phyloP scores from a whole-genome alignment of 2,888 invertebrate genomes.

The Drosophila acutilabella region DNA sequence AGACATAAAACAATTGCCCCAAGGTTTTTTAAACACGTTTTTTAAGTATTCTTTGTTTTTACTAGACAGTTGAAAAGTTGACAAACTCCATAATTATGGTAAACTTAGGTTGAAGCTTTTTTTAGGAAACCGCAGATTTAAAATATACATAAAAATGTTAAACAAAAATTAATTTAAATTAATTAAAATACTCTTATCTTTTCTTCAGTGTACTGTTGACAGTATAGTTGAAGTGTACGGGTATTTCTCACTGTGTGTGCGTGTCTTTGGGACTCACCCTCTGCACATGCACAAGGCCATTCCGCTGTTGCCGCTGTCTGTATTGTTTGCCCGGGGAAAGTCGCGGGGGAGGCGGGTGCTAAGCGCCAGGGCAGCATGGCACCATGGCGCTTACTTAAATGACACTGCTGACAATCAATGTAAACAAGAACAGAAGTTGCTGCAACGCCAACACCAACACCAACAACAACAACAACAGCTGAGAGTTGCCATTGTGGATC shows the following conservation, averaged over 20 bases:
- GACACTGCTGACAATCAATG: constrained; percentile 77
- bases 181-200: neutral
- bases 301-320: constrained; percentile 28
- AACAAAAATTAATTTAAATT: neutral
- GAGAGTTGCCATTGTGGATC: constrained; percentile 21
- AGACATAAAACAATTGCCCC: no score
- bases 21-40: no score
- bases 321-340: constrained; percentile 36
- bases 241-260: constrained; percentile 17
- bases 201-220: constrained; percentile 39
- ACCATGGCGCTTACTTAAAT: constrained; percentile 75
- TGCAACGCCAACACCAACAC: constrained; percentile 32
- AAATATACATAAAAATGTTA: no score
- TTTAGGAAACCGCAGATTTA: no score
- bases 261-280: constrained; percentile 36
- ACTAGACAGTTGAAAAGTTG: no score
- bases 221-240: constrained; percentile 47
- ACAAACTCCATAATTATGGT: no score
- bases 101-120: no score
- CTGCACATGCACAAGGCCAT: constrained; percentile 60
- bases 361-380: constrained; percentile 53
- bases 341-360: constrained; percentile 26
- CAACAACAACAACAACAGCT: constrained; percentile 21
- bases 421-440: constrained; percentile 62
- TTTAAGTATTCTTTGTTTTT: no score